Percentiles rank a stretch among this genome's conserved stretches.
phyloP scores from a whole-genome alignment of 2,113 vertebrate genomes.

The Gobiocypris rarus region DNA sequence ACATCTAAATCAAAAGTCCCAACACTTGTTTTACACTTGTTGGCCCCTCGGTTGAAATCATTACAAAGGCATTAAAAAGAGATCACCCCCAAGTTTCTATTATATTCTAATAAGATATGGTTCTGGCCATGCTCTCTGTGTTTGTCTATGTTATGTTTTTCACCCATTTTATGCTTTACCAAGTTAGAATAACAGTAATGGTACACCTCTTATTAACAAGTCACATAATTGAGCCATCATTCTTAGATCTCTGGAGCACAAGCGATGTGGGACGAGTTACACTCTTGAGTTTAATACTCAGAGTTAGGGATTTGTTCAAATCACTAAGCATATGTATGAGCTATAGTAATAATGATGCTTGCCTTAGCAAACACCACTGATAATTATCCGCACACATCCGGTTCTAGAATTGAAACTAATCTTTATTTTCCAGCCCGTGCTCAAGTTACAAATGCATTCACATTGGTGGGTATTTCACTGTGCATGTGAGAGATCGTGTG shows the following conservation, averaged over 20 bases:
- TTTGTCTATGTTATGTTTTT: background rate
- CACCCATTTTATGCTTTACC: background rate
- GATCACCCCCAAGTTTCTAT: background rate
- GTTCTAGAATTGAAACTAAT: background rate
- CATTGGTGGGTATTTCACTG: background rate
- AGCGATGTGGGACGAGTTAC: background rate
- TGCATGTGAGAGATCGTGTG: slow-evolving; percentile 38
- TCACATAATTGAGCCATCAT: slow-evolving; percentile 15
- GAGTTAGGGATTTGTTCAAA: slow-evolving; percentile 4
- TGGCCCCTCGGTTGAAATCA: too few relatives aligned
- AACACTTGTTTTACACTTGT: background rate
- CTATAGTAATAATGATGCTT: background rate
- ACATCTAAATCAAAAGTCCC: background rate
- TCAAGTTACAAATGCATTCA: background rate
- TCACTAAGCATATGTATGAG: background rate
- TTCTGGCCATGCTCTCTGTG: background rate
- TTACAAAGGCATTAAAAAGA: background rate
- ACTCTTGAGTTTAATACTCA: background rate
- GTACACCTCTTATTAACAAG: background rate
- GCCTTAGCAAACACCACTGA: background rate
- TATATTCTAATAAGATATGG: background rate
- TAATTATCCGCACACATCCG: background rate
- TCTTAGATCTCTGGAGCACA: slow-evolving; percentile 1
- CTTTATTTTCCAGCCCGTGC: slow-evolving; percentile 4
- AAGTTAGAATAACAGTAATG: background rate